These are phyloP conservation scores for Pecten maximus DNA, from an alignment of 2,888 invertebrate species.

Conservation along the genomic window DNA sequence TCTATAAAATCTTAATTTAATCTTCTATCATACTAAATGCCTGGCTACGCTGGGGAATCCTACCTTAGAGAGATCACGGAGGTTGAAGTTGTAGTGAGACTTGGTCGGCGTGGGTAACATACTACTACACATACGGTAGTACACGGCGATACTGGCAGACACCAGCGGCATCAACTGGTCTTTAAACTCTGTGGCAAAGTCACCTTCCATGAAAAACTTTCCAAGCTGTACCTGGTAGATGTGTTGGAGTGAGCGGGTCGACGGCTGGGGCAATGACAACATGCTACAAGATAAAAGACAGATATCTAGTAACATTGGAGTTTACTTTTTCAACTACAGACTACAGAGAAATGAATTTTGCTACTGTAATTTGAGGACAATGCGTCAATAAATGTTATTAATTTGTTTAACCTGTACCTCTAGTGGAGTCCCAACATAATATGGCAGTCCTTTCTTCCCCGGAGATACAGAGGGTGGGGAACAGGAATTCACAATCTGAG, in stretches of 20 bases:
- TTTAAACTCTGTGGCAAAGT: conserved; percentile 80
- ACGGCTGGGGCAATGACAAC: conserved; percentile 81
- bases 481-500: no score
- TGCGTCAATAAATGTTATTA: no score
- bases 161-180: conserved; percentile 79
- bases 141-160: conserved; percentile 80
- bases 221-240: conserved; percentile 83
- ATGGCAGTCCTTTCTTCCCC: no score
- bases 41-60: neutral
- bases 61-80: conserved; percentile 81
- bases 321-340: no score
- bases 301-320: no score
- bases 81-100: conserved; percentile 82
- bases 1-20: neutral
- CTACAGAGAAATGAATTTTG: no score
- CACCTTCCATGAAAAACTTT: conserved; percentile 80
- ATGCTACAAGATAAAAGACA: conserved; percentile 70
- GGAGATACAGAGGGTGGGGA: no score
- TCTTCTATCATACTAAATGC: neutral
- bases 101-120: conserved; percentile 82
- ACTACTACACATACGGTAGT: conserved; percentile 79
- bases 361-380: no score
- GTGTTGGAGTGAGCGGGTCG: conserved; percentile 81
- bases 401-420: no score
- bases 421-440: no score